These are phyloP conservation scores for Yponomeuta evonymella DNA, from an alignment of 2,888 invertebrate genomes.

Conservation along the genomic window DNA sequence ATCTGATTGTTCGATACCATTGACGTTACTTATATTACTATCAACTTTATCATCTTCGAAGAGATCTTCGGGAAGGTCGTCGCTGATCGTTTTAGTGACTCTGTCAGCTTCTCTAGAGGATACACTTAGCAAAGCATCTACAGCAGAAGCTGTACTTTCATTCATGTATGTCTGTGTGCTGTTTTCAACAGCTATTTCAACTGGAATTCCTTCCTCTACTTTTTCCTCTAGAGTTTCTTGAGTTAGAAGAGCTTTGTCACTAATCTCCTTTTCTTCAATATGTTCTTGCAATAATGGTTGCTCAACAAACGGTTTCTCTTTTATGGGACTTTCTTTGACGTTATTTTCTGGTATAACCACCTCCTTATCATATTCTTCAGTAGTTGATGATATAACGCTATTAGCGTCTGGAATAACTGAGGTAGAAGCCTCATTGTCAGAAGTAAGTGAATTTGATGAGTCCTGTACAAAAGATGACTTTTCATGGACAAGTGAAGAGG, in stretches of 20 bases:
- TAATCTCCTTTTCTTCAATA: not conserved
- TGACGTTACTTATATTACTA: constrained; percentile 30
- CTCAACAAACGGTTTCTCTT: not conserved
- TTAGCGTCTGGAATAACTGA: not conserved
- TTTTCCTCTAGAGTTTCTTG: constrained; percentile 1
- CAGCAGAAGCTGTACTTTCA: constrained; percentile 64
- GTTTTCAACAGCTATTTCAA: not conserved
- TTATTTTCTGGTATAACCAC: not conserved
- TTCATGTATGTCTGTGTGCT: constrained; percentile 38
- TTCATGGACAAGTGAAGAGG: not conserved
- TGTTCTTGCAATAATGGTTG: not conserved
- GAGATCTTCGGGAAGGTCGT: constrained; percentile 64
- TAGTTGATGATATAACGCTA: not conserved
- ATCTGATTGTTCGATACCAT: constrained; percentile 26
- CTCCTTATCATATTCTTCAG: not conserved
- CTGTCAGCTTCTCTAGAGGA: constrained; percentile 63
- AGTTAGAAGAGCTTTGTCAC: not conserved
- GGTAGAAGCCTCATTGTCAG: not conserved
- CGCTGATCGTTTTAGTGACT: constrained; percentile 57
- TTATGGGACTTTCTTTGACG: too few species aligned
- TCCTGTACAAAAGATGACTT: not conserved
- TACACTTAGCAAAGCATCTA: constrained; percentile 65
- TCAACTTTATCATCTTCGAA: constrained; percentile 67
- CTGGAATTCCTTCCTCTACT: not conserved
- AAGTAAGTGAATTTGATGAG: not conserved